These are phyloP conservation scores for Aeoliscus strigatus DNA, from an alignment of 2,797 vertebrate species.

Conservation along the genomic window DNA sequence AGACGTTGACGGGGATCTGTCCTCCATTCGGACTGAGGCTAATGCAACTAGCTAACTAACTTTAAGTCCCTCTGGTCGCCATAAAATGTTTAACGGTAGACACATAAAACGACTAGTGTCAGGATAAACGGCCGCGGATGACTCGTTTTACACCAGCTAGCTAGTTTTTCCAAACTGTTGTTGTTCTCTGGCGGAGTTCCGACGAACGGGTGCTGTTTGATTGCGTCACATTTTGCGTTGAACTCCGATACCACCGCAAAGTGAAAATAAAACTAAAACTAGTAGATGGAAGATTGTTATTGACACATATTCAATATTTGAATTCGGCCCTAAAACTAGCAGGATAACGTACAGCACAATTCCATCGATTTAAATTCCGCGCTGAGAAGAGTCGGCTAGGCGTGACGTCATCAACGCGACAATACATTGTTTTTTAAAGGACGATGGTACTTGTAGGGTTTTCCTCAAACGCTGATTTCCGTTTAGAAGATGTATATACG, in stretches of 20 bases:
- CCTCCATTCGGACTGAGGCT: slow-evolving; percentile 35
- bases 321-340: not conserved
- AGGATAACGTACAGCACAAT: not conserved
- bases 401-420: slow-evolving; percentile 36
- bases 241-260: not conserved
- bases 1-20: slow-evolving; percentile 6
- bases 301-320: fast-evolving
- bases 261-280: not conserved
- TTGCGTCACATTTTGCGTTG: slow-evolving; percentile 35
- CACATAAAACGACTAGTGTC: too few species aligned
- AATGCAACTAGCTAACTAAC: slow-evolving; percentile 6
- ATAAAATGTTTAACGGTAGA: too few species aligned
- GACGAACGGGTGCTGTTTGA: slow-evolving; percentile 36
- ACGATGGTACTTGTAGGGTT: not conserved
- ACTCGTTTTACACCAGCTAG: not conserved
- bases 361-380: slow-evolving; percentile 41
- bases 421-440: not conserved
- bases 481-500: too few species aligned
- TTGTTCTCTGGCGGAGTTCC: too few species aligned
- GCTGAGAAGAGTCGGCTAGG: slow-evolving; percentile 10
- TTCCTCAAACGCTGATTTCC: not conserved
- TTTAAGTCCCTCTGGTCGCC: too few species aligned
- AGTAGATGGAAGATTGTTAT: too few species aligned
- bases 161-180: not conserved
- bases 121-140: not conserved